Base-by-base conservation (phyloP, 2,797 vertebrate genomes). In the Carduelis carduelis region DNA sequence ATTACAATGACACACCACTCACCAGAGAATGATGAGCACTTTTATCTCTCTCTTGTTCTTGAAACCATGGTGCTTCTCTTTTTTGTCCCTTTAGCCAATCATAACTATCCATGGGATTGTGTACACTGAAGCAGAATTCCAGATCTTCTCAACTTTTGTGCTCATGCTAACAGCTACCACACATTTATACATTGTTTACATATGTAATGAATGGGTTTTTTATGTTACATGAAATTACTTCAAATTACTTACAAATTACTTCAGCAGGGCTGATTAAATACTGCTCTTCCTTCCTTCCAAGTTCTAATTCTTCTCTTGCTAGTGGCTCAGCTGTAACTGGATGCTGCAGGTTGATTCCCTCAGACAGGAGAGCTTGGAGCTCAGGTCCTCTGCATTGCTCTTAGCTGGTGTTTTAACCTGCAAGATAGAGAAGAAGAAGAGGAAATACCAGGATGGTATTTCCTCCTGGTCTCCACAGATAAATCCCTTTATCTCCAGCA, bases 11-110 rank as follows among this genome's bases (percentile, higher is more conserved):
- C 32, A 91, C 26, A 69, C n/a, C n/a, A 37, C 61, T 86, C 57
- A 88, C 37, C 41, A 81, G 65, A 83, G 37, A 32, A 66, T 75
- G 76, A 88, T 57, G 92, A 83, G 16, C 35, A 50, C 32, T 80
- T 93, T 90, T n/a, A 75, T 59, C 80, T 94, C 74, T 43, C 34
- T 81, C 43, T 66, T 78, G 27, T 44, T 90, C 82, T 72, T 80
- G 50, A 44, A 87, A 64, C 37, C 7, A 3, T 6, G 12, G 21
- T 85, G 34, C 3, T 57, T 34, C 47, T 84, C 23, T 57, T 66
- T 57, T 39, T n/a, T 12, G 1, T 12, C 8, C 14, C 9, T 70
- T 56, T 59, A 56, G 65, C 81, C 24, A 64, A 26, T 77, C 85
- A 23, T 56, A 85, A 47, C 26, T 61, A 8, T 75, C 41, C 17